A percentile compares a stretch with the other conserved stretches of the same genome.
Evolutionary conservation across 2,888 invertebrate species (phyloP).

Genomic region (Archaeoteleia sp.): DNA sequence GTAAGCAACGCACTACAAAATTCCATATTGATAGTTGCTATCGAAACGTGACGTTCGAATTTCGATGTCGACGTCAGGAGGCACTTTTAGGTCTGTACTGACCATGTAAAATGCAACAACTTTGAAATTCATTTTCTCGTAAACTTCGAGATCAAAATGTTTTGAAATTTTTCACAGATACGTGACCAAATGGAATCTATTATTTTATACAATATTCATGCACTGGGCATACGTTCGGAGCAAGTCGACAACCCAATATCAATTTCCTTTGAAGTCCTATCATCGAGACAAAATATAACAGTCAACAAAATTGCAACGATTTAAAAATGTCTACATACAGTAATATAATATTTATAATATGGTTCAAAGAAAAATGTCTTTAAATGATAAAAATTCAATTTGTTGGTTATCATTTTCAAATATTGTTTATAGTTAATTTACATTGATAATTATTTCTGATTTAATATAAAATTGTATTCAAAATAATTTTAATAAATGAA

Average conservation of each 20-base stretch:
- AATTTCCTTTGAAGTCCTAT: background rate
- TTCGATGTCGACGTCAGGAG: slow-evolving; percentile 37
- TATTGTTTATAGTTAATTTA: too few species aligned
- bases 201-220: background rate
- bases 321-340: too few species aligned
- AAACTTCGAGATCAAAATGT: slow-evolving; percentile 37
- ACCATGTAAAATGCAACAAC: slow-evolving; percentile 44
- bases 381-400: too few species aligned
- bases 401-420: too few species aligned
- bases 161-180: slow-evolving; percentile 28
- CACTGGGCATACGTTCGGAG: slow-evolving; percentile 17
- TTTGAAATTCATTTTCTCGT: slow-evolving; percentile 39
- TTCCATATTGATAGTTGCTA: slow-evolving; percentile 37
- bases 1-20: slow-evolving; percentile 30
- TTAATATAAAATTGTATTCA: too few species aligned
- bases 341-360: too few species aligned
- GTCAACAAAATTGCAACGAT: too few species aligned
- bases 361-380: too few species aligned
- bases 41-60: slow-evolving; percentile 37
- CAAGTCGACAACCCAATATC: background rate
- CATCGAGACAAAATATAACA: too few species aligned
- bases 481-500: too few species aligned
- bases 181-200: slow-evolving; percentile 26
- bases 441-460: too few species aligned
- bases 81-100: slow-evolving; percentile 7